Evolutionary conservation across 1,140 invertebrate species (phyloP).

Genomic region (Phymorhynchus buccinoides): DNA sequence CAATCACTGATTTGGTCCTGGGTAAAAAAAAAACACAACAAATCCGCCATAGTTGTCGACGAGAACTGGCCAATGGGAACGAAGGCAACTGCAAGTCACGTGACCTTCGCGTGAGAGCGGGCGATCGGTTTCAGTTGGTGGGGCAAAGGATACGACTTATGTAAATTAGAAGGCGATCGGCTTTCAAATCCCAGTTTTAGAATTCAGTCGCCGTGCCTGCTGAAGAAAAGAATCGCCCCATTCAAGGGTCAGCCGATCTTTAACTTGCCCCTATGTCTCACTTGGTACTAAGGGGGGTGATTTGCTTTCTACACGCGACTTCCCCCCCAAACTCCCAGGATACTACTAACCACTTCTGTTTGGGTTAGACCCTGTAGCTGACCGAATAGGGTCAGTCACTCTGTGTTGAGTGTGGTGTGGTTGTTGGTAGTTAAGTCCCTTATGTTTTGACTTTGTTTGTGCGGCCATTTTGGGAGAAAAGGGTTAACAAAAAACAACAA

Average conservation of each 20-base stretch:
- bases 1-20: too few relatives aligned
- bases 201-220: slow-evolving; percentile 9
- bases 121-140: slow-evolving; percentile 1
- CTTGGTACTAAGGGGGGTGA: neutral
- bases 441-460: too few relatives aligned
- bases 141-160: slow-evolving; percentile 29
- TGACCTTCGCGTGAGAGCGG: slow-evolving; percentile 8
- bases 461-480: too few relatives aligned
- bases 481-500: too few relatives aligned
- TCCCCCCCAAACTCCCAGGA: neutral
- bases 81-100: neutral
- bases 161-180: slow-evolving; percentile 20
- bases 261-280: slow-evolving; percentile 25
- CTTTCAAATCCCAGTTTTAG: slow-evolving; percentile 29
- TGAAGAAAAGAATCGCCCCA: slow-evolving; percentile 1
- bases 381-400: too few relatives aligned
- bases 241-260: neutral
- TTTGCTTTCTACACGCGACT: slow-evolving; percentile 8
- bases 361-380: too few relatives aligned
- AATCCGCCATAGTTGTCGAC: slow-evolving; percentile 11
- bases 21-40: too few relatives aligned
- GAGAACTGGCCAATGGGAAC: neutral
- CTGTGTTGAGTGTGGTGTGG: too few relatives aligned
- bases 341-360: too few relatives aligned
- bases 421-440: neutral